Evolutionary conservation across 2,888 invertebrate species (phyloP).

Genomic region (Agrochola lota): DNA sequence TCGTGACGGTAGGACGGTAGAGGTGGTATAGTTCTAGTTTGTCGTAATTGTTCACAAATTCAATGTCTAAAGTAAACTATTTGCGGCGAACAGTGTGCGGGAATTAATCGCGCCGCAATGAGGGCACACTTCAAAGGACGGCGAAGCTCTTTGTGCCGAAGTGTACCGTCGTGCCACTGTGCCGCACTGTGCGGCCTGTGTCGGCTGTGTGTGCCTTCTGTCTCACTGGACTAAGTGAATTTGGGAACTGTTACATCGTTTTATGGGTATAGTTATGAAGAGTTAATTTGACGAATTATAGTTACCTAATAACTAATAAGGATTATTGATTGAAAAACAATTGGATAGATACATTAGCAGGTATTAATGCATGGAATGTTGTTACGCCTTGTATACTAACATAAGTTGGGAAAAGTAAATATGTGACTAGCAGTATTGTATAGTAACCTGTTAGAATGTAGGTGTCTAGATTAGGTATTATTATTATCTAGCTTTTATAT

Average conservation of each 20-base stretch:
- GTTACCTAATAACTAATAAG: not conserved
- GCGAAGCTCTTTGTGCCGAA: slow-evolving; percentile 31
- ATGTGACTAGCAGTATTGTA: too few relatives aligned
- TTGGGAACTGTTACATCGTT: not conserved
- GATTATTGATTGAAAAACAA: not conserved
- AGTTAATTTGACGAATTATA: not conserved
- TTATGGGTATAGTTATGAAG: not conserved
- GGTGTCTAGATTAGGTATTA: too few relatives aligned
- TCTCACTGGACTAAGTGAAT: not conserved
- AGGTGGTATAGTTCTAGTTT: slow-evolving; percentile 3
- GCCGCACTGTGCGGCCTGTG: not conserved
- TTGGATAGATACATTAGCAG: not conserved
- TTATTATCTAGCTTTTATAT: too few relatives aligned
- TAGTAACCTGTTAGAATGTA: not conserved
- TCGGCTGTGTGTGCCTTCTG: not conserved
- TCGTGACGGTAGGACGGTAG: not conserved
- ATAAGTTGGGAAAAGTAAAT: too few relatives aligned
- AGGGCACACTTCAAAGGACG: slow-evolving; percentile 50
- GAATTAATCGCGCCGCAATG: slow-evolving; percentile 48
- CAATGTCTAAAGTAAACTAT: slow-evolving; percentile 49
- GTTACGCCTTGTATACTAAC: not conserved
- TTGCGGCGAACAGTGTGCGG: slow-evolving; percentile 33
- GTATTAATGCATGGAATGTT: not conserved
- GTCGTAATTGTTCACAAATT: slow-evolving; percentile 52
- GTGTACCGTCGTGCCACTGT: not conserved